Conservation (phyloP, 2,113 vertebrate genomes). For the Fregata magnificens region DNA sequence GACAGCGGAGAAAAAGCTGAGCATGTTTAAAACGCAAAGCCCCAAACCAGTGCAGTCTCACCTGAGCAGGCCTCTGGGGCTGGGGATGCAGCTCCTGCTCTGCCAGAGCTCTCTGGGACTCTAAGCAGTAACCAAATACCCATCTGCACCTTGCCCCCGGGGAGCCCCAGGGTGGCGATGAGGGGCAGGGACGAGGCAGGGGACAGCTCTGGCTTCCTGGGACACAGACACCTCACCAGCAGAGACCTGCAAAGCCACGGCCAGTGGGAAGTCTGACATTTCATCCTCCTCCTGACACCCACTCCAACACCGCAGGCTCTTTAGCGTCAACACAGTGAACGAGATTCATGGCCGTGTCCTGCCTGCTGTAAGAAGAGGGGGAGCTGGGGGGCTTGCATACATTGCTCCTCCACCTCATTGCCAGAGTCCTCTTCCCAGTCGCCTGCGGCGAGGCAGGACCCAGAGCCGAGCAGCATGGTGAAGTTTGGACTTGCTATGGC, state of each 20-base stretch:
- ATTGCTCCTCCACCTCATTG: background rate
- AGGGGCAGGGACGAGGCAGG: background rate
- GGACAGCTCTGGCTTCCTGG: too few species aligned
- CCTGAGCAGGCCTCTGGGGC: background rate
- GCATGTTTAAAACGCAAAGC: background rate
- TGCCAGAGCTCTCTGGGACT: background rate
- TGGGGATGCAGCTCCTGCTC: background rate
- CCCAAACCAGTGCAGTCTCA: background rate
- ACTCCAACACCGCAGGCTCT: rapidly evolving
- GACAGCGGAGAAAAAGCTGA: background rate
- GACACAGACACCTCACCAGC: background rate
- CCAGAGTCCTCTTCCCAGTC: rapidly evolving
- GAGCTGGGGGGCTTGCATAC: rapidly evolving
- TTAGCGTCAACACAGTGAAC: rapidly evolving
- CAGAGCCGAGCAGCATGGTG: rapidly evolving
- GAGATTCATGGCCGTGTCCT: rapidly evolving
- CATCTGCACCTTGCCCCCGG: rapidly evolving
- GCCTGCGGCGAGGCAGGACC: background rate
- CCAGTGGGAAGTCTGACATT: rapidly evolving
- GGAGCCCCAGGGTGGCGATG: background rate
- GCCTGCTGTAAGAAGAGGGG: background rate
- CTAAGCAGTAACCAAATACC: too few species aligned
- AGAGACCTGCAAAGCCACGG: rapidly evolving
- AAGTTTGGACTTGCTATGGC: too few species aligned
- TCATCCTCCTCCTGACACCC: background rate